Base-by-base conservation (phyloP, 1,140 invertebrate species). In the Lepidurus arcticus region DNA sequence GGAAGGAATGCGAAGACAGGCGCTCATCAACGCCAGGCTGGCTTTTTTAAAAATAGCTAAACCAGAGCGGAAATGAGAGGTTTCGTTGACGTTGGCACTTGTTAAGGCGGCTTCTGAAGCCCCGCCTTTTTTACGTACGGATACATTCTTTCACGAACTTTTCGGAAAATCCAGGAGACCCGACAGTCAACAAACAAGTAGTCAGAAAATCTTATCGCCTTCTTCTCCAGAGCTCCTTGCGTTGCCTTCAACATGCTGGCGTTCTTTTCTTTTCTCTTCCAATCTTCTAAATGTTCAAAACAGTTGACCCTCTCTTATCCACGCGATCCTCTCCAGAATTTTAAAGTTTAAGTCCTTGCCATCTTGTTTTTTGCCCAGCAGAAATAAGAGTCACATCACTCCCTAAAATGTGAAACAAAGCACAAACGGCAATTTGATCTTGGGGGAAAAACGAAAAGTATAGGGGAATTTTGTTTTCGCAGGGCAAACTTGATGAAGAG, bases 11-110 rank as follows among this genome's bases (percentile, higher is more conserved):
- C 53, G 53, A 65, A 65, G 53, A 65, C 53, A 65, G 53, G 9
- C 53, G 21, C 53, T 65, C 53, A 65, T 65, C 53, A 65, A 65
- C 53, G 53, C 53, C 53, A 65, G 53, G 53, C 53, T 7, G 13
- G 53, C 53, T 65, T 65, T 65, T 65, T 65, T 65, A 65, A 65
- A 65, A 65, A 65, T 65, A 65, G 53, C 53, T 65, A 65, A 65
- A 65, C 53, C 21, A 65, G 53, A 65, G 53, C 53, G 53, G 53
- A 65, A 65, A 65, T 65, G 53, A 65, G 21, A 65, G 21, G 53
- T 65, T 21, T 65, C 53, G 53, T 65, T 65, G 53, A 65, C 53
- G 53, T 65, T 65, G 53, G 53, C 53, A 65, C 53, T 65, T 65
- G 21, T 34, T 65, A 16, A 65, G 53, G 21, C 53, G 53, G 53